These are phyloP conservation scores for Saccostrea echinata DNA, from an alignment of 1,140 invertebrate genomes.

Conservation along the genomic window DNA sequence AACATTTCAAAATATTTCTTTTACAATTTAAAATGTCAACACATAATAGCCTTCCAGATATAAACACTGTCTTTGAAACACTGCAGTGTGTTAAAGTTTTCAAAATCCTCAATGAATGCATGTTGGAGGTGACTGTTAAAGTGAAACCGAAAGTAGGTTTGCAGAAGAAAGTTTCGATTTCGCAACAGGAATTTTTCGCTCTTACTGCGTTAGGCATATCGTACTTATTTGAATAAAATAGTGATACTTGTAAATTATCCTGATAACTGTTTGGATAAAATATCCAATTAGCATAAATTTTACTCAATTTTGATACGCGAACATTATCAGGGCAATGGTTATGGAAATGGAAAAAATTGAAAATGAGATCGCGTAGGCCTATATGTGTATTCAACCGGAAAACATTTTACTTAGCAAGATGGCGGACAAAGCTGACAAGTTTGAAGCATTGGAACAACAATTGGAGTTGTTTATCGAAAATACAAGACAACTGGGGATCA, in stretches of 20 bases:
- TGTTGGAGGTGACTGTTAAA: constrained; percentile 11
- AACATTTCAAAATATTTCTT: constrained; percentile 21
- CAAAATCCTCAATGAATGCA: background rate
- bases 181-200: too few relatives aligned
- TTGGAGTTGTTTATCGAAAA: constrained; percentile 98
- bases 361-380: background rate
- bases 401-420: constrained; percentile 58
- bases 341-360: too few relatives aligned
- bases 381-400: too few relatives aligned
- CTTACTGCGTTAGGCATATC: too few relatives aligned
- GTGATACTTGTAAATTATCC: too few relatives aligned
- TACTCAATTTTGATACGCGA: too few relatives aligned
- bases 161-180: too few relatives aligned
- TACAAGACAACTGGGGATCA: constrained; percentile 97
- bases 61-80: background rate
- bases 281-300: too few relatives aligned
- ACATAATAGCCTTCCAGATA: background rate
- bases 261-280: too few relatives aligned
- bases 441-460: constrained; percentile 88
- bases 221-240: too few relatives aligned
- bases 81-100: constrained; percentile 4
- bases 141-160: constrained; percentile 23
- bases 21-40: background rate
- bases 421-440: constrained; percentile 74
- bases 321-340: too few relatives aligned